Base-by-base conservation (phyloP, 2,888 invertebrate genomes). In the Lasioglossum lativentre region DNA sequence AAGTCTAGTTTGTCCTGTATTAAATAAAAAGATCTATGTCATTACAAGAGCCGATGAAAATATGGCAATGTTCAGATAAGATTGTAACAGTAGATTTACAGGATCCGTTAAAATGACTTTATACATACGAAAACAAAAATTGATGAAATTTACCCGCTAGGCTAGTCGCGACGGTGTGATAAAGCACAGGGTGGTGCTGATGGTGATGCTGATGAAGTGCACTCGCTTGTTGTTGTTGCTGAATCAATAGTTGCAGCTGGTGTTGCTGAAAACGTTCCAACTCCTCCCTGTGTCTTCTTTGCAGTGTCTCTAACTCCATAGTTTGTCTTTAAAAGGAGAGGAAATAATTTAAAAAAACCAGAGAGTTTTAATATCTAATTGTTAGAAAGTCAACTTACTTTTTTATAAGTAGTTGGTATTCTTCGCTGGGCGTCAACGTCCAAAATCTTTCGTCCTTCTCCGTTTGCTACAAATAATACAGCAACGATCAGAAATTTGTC, bases 261-360 rank as follows among this genome's bases (percentile, higher is more conserved):
- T 95, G 94, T 71, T 95, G 95, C 66, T 95, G 95, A 76, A 95
- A 95, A 42, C 94, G 93, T 88, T 95, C 95, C 68, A 95, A 88
- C 83, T 95, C 95, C 77, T 95, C 95, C 71, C 95, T 93, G 84
- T 96, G 96, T 74, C 95, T 94, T 82, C 93, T 93, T 83, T 95
- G 95, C 86, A 96, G 88, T 72, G 95, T 95, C 89, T 96, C 95
- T 75, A 95, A 91, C 90, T 96, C 96, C 91, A 94, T 93, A 74
- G 95, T 95, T 93, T 96, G 96, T 86, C 95, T 95, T 73, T 23
- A 79, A 38, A 75, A 78, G 45, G 63, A 76, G n/a, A 68, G 56
- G 56, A 19, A n/a, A 45, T 66, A 27, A 4, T 59, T 72, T 23
- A 2, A 30, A 40, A 72, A 59, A 45, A 12, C 10, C 23, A 66